Conservation (phyloP, 2,888 invertebrate genomes). For the Clunio marinus region DNA sequence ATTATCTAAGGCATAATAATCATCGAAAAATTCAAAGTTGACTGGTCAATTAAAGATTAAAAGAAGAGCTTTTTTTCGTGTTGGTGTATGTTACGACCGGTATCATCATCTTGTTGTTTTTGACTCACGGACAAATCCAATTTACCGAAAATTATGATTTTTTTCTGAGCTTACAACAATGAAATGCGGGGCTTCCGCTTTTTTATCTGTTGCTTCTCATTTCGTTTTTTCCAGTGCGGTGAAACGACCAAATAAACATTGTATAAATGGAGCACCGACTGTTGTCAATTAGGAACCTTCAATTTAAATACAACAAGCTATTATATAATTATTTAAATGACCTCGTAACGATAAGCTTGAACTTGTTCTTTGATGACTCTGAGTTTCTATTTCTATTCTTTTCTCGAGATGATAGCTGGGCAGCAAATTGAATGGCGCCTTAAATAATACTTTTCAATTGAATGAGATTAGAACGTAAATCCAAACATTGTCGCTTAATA, state of each 20-base stretch:
- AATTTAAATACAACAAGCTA: neutral
- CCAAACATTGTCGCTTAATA: neutral
- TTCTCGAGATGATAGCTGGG: neutral
- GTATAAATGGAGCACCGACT: neutral
- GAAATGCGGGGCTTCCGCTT: neutral
- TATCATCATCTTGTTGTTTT: neutral
- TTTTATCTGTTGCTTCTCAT: neutral
- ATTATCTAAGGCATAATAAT: too few species aligned
- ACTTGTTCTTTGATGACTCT: too few species aligned
- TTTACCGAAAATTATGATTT: neutral
- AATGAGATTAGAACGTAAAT: neutral
- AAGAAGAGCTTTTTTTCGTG: too few species aligned
- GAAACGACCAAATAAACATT: neutral
- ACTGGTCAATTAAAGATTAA: too few species aligned
- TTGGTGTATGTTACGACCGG: neutral
- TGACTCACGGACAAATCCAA: neutral
- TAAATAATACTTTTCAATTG: neutral
- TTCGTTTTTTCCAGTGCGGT: too few species aligned
- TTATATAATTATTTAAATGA: neutral
- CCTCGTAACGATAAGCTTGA: neutral
- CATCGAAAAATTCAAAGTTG: too few species aligned
- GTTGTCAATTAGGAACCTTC: neutral
- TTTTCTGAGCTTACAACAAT: neutral
- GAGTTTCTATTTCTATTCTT: too few species aligned
- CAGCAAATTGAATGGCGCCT: conserved; percentile 2